Conservation (phyloP, 1,140 invertebrate species). For the Choristoneura fumiferana region DNA sequence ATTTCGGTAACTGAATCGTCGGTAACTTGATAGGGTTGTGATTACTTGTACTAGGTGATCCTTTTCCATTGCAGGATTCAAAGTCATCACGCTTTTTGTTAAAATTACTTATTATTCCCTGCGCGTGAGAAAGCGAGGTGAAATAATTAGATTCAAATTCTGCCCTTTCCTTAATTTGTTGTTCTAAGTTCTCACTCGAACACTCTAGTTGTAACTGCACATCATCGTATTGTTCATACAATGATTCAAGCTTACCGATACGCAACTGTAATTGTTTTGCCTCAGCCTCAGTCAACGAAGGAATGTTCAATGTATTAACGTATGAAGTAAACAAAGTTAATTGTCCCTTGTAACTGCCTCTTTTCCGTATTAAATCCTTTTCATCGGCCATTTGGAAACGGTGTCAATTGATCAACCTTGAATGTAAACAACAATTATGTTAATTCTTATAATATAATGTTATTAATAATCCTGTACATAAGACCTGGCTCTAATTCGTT, state of each 20-base stretch:
- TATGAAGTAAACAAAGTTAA: not conserved
- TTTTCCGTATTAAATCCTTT: not conserved
- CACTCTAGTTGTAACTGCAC: not conserved
- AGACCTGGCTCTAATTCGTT: too few relatives aligned
- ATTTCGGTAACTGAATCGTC: slow-evolving; percentile 19
- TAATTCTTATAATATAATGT: too few relatives aligned
- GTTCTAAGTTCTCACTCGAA: not conserved
- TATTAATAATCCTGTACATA: too few relatives aligned
- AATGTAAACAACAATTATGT: too few relatives aligned
- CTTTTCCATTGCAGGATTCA: not conserved
- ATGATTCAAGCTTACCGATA: not conserved
- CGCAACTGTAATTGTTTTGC: slow-evolving; percentile 11
- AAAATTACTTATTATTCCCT: not conserved
- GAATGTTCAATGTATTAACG: not conserved
- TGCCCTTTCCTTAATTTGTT: not conserved
- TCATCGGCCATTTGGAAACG: not conserved
- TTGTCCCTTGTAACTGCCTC: not conserved
- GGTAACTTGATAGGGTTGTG: not conserved
- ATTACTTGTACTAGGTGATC: not conserved
- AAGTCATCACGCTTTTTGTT: not conserved
- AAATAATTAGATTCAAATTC: slow-evolving; percentile 8
- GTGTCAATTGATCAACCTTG: too few relatives aligned
- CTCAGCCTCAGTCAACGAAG: not conserved
- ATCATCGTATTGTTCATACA: slow-evolving; percentile 12
- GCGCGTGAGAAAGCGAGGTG: not conserved